Evolutionary conservation across 2,888 invertebrate species (phyloP).

Genomic region (Aphodius sticticus): DNA sequence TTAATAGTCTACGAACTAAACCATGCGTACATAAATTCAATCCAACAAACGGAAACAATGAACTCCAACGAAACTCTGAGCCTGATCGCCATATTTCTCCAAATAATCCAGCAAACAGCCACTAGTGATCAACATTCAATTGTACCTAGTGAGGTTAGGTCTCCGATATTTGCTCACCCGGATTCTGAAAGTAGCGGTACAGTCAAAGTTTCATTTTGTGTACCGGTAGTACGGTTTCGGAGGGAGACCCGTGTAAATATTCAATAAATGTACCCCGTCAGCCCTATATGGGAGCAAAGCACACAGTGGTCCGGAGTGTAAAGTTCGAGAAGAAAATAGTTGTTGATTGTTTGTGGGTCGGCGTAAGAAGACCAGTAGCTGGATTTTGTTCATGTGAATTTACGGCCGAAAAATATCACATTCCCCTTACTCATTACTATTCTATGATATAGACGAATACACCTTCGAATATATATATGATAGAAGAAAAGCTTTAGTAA

Average conservation of each 20-base stretch:
- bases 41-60: not conserved
- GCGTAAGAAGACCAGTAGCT: not conserved
- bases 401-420: no score
- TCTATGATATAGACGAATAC: no score
- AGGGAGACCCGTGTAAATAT: not conserved
- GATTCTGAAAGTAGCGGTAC: not conserved
- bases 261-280: not conserved
- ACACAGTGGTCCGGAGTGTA: not conserved
- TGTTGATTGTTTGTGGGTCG: not conserved
- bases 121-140: not conserved
- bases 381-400: no score
- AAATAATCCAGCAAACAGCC: not conserved
- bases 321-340: not conserved
- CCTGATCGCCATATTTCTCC: not conserved
- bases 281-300: not conserved
- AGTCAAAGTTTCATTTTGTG: not conserved
- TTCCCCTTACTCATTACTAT: no score
- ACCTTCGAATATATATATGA: no score
- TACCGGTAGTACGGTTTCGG: not conserved
- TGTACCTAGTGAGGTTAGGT: not conserved
- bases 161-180: not conserved
- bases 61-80: not conserved
- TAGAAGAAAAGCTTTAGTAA: no score
- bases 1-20: not conserved
- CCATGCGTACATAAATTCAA: not conserved